phyloP scores from a whole-genome alignment of 2,888 invertebrate species.

The Charanyca ferruginea region DNA sequence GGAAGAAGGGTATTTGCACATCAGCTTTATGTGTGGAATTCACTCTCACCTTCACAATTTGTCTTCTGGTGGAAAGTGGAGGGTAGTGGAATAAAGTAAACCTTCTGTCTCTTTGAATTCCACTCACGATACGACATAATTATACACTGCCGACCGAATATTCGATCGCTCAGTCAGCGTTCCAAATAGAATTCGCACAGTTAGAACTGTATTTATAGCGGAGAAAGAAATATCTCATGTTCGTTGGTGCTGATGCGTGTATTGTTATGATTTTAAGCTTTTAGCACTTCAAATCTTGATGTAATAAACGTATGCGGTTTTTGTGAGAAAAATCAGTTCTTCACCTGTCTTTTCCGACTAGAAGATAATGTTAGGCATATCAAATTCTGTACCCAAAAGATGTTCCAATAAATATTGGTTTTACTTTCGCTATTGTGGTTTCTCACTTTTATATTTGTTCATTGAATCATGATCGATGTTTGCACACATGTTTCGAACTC shows the following conservation, averaged over 20 bases:
- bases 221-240: slow-evolving; percentile 44
- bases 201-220: slow-evolving; percentile 55
- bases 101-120: slow-evolving; percentile 38
- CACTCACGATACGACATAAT: slow-evolving; percentile 49
- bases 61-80: no score
- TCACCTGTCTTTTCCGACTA: neutral
- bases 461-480: slow-evolving; percentile 47
- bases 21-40: neutral
- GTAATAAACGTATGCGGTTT: neutral
- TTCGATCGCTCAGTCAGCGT: slow-evolving; percentile 64
- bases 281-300: neutral
- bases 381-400: slow-evolving; percentile 6
- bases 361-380: slow-evolving; percentile 2
- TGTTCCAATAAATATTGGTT: slow-evolving; percentile 21
- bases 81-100: neutral
- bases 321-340: neutral
- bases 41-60: neutral
- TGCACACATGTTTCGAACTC: slow-evolving; percentile 39
- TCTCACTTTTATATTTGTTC: slow-evolving; percentile 39
- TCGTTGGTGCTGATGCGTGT: slow-evolving; percentile 25
- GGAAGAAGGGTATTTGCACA: neutral
- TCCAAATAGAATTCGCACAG: slow-evolving; percentile 61
- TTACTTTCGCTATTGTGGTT: slow-evolving; percentile 43
- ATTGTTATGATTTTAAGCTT: slow-evolving; percentile 34
- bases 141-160: slow-evolving; percentile 60